phyloP scores from a whole-genome alignment of 2,888 invertebrate species.

The Epistrophella euchroma region DNA sequence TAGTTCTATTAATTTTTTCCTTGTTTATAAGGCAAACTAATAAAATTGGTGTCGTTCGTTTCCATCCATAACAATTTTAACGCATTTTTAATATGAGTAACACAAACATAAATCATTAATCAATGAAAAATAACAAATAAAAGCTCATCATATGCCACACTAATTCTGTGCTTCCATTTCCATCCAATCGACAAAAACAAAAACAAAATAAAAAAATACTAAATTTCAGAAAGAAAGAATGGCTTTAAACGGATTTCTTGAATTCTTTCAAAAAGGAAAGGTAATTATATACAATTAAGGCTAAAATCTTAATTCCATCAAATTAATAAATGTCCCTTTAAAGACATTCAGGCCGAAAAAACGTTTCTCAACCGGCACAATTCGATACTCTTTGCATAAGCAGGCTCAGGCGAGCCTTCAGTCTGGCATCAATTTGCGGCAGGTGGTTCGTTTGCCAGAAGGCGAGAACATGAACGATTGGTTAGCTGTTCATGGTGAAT shows the following conservation, averaged over 20 bases:
- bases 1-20: constrained; percentile 6
- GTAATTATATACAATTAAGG: background rate
- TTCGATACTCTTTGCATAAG: constrained; percentile 93
- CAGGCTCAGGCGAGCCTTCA: constrained; percentile 95
- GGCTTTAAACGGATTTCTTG: constrained; percentile 89
- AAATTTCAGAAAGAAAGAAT: constrained; percentile 81
- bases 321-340: background rate
- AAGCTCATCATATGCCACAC: background rate
- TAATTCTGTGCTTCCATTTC: constrained; percentile 2
- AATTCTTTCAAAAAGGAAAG: constrained; percentile 90
- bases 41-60: constrained; percentile 30
- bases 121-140: background rate
- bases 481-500: constrained; percentile 94
- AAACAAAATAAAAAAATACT: constrained; percentile 1
- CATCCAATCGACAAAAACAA: background rate
- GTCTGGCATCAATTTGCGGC: constrained; percentile 93
- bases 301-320: background rate
- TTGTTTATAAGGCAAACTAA: constrained; percentile 12
- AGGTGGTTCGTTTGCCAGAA: constrained; percentile 91
- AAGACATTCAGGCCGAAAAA: constrained; percentile 96
- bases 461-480: constrained; percentile 95
- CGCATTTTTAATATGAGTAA: constrained; percentile 6
- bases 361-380: constrained; percentile 93
- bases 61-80: constrained; percentile 19
- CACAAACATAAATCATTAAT: background rate